Conservation (phyloP, 2,888 invertebrate genomes). For the Drosophila peninsularis region DNA sequence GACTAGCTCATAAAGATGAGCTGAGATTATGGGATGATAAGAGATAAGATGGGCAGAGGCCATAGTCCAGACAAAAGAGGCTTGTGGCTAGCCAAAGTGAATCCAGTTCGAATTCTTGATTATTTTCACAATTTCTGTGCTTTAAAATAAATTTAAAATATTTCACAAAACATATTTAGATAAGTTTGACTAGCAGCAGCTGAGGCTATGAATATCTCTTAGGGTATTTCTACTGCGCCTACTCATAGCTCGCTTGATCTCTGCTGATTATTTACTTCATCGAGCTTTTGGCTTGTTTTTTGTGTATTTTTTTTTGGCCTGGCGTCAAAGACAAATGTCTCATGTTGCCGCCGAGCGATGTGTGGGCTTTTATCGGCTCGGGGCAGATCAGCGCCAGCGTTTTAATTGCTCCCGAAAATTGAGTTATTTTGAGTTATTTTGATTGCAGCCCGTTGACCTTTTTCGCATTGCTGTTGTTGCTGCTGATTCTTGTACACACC, state of each 20-base stretch:
- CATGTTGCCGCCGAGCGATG: constrained; percentile 66
- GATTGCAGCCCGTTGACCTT: constrained; percentile 77
- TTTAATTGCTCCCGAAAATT: constrained; percentile 78
- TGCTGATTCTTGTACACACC: constrained; percentile 57
- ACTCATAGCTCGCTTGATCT: too few relatives aligned
- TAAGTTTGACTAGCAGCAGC: too few relatives aligned
- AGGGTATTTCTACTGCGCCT: constrained; percentile 1
- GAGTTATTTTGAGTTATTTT: constrained; percentile 77
- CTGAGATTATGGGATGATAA: too few relatives aligned
- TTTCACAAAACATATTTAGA: too few relatives aligned
- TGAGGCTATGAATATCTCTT: too few relatives aligned
- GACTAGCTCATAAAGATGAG: too few relatives aligned
- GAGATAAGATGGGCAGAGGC: too few relatives aligned
- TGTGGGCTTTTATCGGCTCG: constrained; percentile 56
- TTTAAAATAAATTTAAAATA: too few relatives aligned
- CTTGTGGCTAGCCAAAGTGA: too few relatives aligned
- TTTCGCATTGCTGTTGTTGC: constrained; percentile 33
- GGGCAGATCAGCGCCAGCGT: constrained; percentile 57
- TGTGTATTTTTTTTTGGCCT: constrained; percentile 1
- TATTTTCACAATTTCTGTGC: too few relatives aligned
- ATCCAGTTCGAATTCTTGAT: too few relatives aligned
- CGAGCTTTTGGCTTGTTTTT: background rate
- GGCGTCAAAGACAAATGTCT: constrained; percentile 55
- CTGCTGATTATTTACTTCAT: constrained; percentile 4
- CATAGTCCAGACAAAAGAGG: too few relatives aligned